These are phyloP conservation scores for Gallirallus australis DNA, from an alignment of 2,797 vertebrate species.

Conservation along the genomic window DNA sequence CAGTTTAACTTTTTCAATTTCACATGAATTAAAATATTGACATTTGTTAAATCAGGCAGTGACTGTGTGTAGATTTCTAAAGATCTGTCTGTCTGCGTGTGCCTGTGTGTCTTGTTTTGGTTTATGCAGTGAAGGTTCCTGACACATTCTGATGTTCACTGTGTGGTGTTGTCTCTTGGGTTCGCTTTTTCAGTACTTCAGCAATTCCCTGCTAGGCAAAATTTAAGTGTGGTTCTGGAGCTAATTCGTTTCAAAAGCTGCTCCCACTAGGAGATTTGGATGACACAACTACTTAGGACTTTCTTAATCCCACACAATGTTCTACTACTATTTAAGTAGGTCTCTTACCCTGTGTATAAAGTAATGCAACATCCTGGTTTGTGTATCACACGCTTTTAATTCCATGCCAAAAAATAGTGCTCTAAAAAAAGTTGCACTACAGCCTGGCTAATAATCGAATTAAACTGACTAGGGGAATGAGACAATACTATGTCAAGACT, in stretches of 20 bases:
- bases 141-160: not conserved
- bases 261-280: not conserved
- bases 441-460: not conserved
- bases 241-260: not conserved
- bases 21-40: not conserved
- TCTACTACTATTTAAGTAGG: not conserved
- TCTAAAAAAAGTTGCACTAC: not conserved
- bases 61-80: not conserved
- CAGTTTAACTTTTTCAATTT: not conserved
- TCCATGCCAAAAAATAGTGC: not conserved
- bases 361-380: not conserved
- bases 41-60: not conserved
- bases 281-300: not conserved
- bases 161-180: not conserved
- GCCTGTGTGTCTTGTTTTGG: not conserved
- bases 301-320: not conserved
- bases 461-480: not conserved
- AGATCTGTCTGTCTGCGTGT: not conserved
- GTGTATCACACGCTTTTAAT: not conserved
- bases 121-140: not conserved
- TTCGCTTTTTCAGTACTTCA: not conserved
- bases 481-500: not conserved
- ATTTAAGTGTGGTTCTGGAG: not conserved
- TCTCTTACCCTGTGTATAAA: not conserved
- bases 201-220: not conserved